These are phyloP conservation scores for Cheumatopsyche charites DNA, from an alignment of 1,140 invertebrate species.

Conservation along the genomic window DNA sequence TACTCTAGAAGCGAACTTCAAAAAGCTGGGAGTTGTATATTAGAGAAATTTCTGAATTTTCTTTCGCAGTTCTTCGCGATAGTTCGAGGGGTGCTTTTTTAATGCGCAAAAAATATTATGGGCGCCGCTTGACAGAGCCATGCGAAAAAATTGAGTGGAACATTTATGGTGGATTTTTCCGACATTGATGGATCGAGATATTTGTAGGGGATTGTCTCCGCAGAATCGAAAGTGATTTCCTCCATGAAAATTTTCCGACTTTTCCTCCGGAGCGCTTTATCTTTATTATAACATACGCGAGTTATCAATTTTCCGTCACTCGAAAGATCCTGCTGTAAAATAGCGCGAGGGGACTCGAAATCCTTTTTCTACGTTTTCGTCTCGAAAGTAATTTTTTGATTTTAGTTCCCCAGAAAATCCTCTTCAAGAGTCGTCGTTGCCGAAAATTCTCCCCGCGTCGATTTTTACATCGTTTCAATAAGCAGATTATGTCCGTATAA, in stretches of 20 bases:
- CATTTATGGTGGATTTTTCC: conserved; percentile 30
- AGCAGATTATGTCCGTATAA: background rate
- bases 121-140: conserved; percentile 1
- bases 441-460: too few relatives aligned
- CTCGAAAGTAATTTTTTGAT: conserved; percentile 25
- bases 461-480: background rate
- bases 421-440: too few relatives aligned
- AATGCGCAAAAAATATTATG: conserved; percentile 14
- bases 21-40: too few relatives aligned
- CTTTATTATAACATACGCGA: conserved; percentile 40
- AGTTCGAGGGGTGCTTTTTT: background rate
- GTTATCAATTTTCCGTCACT: conserved; percentile 40
- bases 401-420: background rate
- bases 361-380: conserved; percentile 21
- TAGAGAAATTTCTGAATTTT: too few relatives aligned
- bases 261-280: conserved; percentile 32
- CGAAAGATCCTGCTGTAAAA: conserved; percentile 26
- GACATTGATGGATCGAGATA: conserved; percentile 37
- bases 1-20: too few relatives aligned
- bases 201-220: conserved; percentile 32
- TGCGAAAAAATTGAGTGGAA: conserved; percentile 22
- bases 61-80: too few relatives aligned
- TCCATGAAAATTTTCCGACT: conserved; percentile 36
- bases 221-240: conserved; percentile 36
- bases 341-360: conserved; percentile 15